Evolutionary conservation across 2,888 invertebrate species (phyloP).

Genomic region (Ametastegia equiseti): DNA sequence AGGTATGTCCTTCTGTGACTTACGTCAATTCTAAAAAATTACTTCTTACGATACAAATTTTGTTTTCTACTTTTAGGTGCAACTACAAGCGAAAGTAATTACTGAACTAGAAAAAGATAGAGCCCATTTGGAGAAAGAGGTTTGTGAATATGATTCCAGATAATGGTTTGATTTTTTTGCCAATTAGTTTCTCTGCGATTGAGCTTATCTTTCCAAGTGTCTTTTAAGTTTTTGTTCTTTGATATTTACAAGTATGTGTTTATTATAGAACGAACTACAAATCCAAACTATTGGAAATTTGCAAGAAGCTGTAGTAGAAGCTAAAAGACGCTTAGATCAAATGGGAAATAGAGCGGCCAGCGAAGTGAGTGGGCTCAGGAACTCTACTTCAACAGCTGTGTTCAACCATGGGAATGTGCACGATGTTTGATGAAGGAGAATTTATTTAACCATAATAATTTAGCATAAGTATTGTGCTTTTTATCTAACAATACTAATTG

Average conservation of each 20-base stretch:
- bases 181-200: not conserved
- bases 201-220: not conserved
- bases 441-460: constrained; percentile 31
- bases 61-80: constrained; percentile 63
- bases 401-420: constrained; percentile 72
- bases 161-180: not conserved
- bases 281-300: constrained; percentile 72
- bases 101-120: constrained; percentile 67
- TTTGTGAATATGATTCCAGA: constrained; percentile 52
- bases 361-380: constrained; percentile 72
- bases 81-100: constrained; percentile 64
- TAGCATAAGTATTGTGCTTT: constrained; percentile 27
- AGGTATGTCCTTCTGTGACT: constrained; percentile 9
- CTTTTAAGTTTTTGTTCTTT: not conserved
- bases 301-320: constrained; percentile 70
- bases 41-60: not conserved
- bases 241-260: not conserved
- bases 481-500: constrained; percentile 53
- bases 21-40: not conserved
- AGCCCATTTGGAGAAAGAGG: constrained; percentile 67
- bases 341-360: constrained; percentile 68
- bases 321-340: constrained; percentile 70
- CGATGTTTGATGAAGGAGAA: constrained; percentile 67
- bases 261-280: constrained; percentile 69
- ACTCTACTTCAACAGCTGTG: constrained; percentile 68